phyloP scores from a whole-genome alignment of 92 coral and sea anemone genomes.

The Galaxea fascicularis region DNA sequence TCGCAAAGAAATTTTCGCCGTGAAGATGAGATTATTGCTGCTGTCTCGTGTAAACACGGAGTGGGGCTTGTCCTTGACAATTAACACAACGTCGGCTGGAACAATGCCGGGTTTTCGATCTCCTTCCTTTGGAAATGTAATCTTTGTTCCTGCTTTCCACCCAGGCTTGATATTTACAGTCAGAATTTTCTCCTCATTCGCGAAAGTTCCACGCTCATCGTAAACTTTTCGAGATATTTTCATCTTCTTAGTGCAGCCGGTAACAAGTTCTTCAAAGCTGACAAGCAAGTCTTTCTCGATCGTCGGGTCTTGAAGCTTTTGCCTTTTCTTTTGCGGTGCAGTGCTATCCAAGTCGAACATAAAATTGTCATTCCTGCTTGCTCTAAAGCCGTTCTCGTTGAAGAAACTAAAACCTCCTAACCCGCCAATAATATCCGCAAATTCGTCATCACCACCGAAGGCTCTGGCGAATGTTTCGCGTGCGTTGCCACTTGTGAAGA shows the following conservation, averaged over 20 bases:
- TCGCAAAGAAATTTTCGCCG: constrained; percentile 83
- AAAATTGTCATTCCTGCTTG: constrained; percentile 22
- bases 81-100: constrained; percentile 91
- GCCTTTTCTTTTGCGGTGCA: constrained; percentile 65
- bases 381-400: constrained; percentile 28
- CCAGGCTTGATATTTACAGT: constrained; percentile 91
- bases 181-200: constrained; percentile 87
- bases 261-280: constrained; percentile 83
- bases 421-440: constrained; percentile 87
- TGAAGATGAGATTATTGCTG: constrained; percentile 81
- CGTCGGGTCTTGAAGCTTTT: constrained; percentile 87
- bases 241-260: constrained; percentile 87
- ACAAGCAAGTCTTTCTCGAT: constrained; percentile 86
- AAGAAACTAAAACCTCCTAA: constrained; percentile 81
- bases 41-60: constrained; percentile 80
- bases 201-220: constrained; percentile 64
- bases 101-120: constrained; percentile 89
- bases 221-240: constrained; percentile 87
- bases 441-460: constrained; percentile 83
- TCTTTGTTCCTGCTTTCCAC: constrained; percentile 93
- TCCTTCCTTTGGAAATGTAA: constrained; percentile 87
- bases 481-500: constrained; percentile 79
- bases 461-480: constrained; percentile 80
- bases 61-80: constrained; percentile 85
- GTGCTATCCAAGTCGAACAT: constrained; percentile 39